phyloP scores from a whole-genome alignment of 2,888 invertebrate species.

The Thecocarcelia acutangulata region DNA sequence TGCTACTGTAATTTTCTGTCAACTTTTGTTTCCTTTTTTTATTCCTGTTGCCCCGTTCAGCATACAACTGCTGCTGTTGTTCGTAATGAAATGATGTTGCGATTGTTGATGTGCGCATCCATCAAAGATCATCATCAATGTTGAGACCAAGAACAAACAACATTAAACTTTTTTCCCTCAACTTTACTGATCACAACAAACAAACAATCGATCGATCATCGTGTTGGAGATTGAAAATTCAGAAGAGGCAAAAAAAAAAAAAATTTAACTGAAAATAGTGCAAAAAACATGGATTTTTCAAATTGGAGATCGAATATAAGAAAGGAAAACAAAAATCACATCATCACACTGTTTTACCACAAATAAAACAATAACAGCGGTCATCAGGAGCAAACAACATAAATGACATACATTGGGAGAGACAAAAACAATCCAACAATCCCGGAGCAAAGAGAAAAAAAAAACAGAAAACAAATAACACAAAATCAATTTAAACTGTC shows the following conservation, averaged over 20 bases:
- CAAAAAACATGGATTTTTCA: constrained; percentile 70
- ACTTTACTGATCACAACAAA: constrained; percentile 54
- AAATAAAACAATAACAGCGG: constrained; percentile 41
- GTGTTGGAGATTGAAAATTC: constrained; percentile 56
- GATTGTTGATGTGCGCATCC: constrained; percentile 66
- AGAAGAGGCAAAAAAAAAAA: background rate
- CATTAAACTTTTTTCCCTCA: constrained; percentile 40
- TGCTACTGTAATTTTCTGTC: constrained; percentile 71
- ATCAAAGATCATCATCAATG: constrained; percentile 68
- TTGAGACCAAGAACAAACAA: constrained; percentile 57
- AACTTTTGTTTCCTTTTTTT: constrained; percentile 61
- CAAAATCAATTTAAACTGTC: constrained; percentile 68
- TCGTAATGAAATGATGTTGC: constrained; percentile 66
- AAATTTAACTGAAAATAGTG: constrained; percentile 56
- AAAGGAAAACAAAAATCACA: constrained; percentile 64
- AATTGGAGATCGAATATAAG: constrained; percentile 58
- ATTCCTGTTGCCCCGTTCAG: constrained; percentile 24
- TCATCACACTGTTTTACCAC: constrained; percentile 69
- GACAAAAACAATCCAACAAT: constrained; percentile 24
- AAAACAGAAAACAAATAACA: constrained; percentile 46
- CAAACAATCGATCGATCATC: constrained; percentile 69
- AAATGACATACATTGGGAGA: constrained; percentile 47
- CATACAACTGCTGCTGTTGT: constrained; percentile 45
- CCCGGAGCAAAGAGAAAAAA: background rate
- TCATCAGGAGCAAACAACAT: constrained; percentile 39